phyloP scores from a whole-genome alignment of 1,140 invertebrate genomes.

The Drosophila elegans region DNA sequence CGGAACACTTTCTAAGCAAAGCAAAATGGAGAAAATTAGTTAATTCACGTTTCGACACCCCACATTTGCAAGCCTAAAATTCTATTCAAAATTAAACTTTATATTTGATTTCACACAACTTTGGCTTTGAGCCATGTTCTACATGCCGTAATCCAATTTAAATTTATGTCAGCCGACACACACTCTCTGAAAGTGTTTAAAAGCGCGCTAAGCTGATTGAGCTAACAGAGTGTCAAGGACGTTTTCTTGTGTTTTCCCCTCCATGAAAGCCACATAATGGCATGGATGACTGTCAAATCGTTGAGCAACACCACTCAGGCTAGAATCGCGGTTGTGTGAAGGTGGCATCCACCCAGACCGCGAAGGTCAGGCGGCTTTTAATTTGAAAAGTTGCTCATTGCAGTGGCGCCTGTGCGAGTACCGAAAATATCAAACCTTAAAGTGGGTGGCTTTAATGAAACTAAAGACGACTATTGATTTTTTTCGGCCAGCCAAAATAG shows the following conservation, averaged over 20 bases:
- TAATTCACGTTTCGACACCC: too few relatives aligned
- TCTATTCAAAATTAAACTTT: too few relatives aligned
- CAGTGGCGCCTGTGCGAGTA: background rate
- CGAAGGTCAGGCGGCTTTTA: conserved; percentile 54
- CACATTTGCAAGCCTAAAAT: too few relatives aligned
- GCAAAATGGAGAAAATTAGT: too few relatives aligned
- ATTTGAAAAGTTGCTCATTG: conserved; percentile 53
- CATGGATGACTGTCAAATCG: conserved; percentile 48
- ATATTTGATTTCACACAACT: too few relatives aligned
- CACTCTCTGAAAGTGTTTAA: conserved; percentile 33
- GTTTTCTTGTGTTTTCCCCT: conserved; percentile 4
- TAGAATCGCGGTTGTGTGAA: background rate
- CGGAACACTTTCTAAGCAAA: background rate
- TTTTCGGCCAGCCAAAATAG: conserved; percentile 30
- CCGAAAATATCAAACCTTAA: conserved; percentile 34
- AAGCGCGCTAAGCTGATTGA: conserved; percentile 51
- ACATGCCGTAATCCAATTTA: conserved; percentile 64
- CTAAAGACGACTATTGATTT: conserved; percentile 30
- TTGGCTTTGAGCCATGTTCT: conserved; percentile 39
- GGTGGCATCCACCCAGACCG: conserved; percentile 15
- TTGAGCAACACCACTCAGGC: conserved; percentile 8
- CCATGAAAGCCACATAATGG: conserved; percentile 32
- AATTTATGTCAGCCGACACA: conserved; percentile 47
- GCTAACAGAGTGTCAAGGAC: conserved; percentile 41
- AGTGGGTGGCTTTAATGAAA: conserved; percentile 25